Evolutionary conservation across 2,888 invertebrate species (phyloP), one percentile per base, ranked within the genome.

Genomic region (Sminthurinus aureus): DNA sequence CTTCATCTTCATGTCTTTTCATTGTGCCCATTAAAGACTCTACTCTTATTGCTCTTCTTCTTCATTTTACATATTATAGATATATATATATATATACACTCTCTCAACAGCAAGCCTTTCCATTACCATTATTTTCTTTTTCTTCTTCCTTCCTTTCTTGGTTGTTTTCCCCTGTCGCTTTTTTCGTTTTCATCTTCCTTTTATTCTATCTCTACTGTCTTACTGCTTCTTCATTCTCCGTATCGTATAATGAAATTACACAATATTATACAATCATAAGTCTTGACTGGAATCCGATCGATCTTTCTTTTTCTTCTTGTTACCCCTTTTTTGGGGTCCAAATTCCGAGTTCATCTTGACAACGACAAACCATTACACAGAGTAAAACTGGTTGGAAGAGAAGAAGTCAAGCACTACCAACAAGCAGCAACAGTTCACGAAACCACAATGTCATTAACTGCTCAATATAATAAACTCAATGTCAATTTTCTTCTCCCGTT

Each of bases 21-120:
- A 81, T 74, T 81, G 73, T 58, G 52, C 74, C 81, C 81, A 81
- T 74, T 81, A 81, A 50, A 51, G 52, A 52, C 80, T 71, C 9
- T 71, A 24, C 71, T 69, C 26, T 24, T 6, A 51, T 24, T 18
- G 2, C n/a, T 74, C 58, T 81, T 74, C 64, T 81, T 81, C 20
- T 81, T 26, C 24, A 64, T 74, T 20, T 51, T 24, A 1, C 24
- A 52, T n/a, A 52, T 12, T 15, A 20, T 81, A 81, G n/a, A n/a
- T n/a, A n/a, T n/a, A n/a, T n/a, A n/a, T n/a, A 81, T 81, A 81
- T 1, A 38, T 38, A 38, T 38, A 38, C 6, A 38, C 38, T 38
- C 38, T 38, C 6, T 38, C 38, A 38, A 38, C 38, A 38, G 38
- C 38, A 38, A 1, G 38, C 38, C 38, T 38, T 38, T 38, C 38